Conservation (phyloP, 2,888 invertebrate species). For the Morinoia aosen region DNA sequence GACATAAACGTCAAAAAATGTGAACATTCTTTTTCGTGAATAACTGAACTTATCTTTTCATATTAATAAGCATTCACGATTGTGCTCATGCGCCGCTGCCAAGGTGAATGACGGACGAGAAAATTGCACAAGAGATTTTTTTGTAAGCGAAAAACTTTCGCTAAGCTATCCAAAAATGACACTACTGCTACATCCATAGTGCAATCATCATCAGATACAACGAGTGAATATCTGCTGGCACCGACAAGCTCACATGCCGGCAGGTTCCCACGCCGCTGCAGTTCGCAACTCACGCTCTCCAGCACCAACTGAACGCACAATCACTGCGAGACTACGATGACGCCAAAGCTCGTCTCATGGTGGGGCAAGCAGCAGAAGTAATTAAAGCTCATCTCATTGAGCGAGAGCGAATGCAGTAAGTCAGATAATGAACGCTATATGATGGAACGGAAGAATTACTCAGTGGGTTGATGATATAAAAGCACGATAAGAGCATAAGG, state of each 20-base stretch:
- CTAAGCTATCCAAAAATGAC: background rate
- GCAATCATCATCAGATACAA: background rate
- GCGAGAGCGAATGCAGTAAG: background rate
- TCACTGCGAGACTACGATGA: background rate
- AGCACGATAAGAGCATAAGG: background rate
- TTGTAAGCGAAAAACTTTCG: background rate
- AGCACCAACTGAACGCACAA: background rate
- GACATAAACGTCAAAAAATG: too few species aligned
- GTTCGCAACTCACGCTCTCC: background rate
- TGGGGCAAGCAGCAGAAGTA: background rate
- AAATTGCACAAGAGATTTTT: too few species aligned
- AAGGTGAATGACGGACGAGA: background rate
- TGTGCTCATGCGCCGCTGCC: background rate
- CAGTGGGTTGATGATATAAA: background rate
- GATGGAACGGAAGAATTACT: background rate
- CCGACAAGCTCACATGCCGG: background rate
- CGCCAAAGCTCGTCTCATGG: background rate
- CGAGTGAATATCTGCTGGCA: too few species aligned
- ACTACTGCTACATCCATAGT: background rate
- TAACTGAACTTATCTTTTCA: too few species aligned
- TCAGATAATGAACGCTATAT: background rate
- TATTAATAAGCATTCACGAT: too few species aligned
- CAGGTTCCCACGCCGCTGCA: background rate
- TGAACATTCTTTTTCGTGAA: too few species aligned
- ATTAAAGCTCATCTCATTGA: background rate